Evolutionary conservation across 2,113 vertebrate genomes (phyloP).

Genomic region (Gymnobelideus leadbeateri): DNA sequence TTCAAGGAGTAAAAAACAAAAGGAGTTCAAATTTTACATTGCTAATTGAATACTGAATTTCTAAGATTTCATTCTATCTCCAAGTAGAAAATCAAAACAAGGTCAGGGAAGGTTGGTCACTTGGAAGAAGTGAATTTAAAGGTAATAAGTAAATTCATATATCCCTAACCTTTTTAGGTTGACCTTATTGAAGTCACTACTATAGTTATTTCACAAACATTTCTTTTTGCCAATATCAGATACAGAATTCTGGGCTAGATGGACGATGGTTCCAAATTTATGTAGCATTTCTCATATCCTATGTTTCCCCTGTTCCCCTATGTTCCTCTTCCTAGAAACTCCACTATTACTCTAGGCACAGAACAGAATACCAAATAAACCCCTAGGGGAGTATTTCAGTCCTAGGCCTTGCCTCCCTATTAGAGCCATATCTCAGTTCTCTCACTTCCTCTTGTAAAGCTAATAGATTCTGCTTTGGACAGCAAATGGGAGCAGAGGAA

Average conservation of each 20-base stretch:
- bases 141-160: background rate
- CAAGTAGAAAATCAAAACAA: background rate
- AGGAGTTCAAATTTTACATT: background rate
- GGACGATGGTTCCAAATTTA: background rate
- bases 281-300: background rate
- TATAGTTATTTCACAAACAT: background rate
- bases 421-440: too few relatives aligned
- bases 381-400: background rate
- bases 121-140: background rate
- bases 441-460: background rate
- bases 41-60: background rate
- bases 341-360: background rate
- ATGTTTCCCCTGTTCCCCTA: too few relatives aligned
- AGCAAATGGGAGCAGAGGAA: background rate
- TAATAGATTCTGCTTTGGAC: background rate
- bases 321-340: background rate
- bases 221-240: background rate
- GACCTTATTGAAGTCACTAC: background rate
- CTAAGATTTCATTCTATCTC: background rate
- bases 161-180: background rate
- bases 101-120: background rate
- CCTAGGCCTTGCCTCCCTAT: background rate
- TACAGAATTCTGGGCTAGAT: background rate
- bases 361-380: background rate
- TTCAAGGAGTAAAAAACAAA: background rate